Conservation (phyloP, 2,797 vertebrate species). For the Tinamus major region DNA sequence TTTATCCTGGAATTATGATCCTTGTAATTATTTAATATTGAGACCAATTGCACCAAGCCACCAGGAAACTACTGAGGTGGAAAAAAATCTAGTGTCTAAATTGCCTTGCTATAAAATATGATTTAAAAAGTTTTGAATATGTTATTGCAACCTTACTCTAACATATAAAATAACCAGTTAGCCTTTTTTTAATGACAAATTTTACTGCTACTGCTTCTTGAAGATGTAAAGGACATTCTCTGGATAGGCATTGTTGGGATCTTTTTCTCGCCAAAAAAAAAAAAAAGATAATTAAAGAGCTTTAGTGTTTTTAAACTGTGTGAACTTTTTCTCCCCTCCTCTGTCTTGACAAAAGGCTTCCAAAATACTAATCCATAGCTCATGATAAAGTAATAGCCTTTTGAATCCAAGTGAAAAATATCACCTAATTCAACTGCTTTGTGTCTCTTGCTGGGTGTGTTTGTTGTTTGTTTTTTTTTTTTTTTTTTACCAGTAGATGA, state of each 20-base stretch:
- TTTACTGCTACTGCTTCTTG: background rate
- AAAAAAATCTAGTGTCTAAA: conserved; percentile 13
- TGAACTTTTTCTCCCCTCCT: conserved; percentile 32
- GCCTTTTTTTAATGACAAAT: background rate
- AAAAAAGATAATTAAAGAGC: background rate
- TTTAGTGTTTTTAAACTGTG: conserved; percentile 29
- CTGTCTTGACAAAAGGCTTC: conserved; percentile 36
- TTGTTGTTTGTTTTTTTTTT: background rate
- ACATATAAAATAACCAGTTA: background rate
- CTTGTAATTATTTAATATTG: conserved; percentile 59
- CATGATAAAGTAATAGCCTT: conserved; percentile 39
- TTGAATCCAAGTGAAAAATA: conserved; percentile 17
- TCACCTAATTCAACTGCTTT: background rate
- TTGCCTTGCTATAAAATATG: background rate
- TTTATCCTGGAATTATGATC: conserved; percentile 51
- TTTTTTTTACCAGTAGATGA: background rate
- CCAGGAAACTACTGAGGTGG: conserved; percentile 46
- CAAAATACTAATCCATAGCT: conserved; percentile 31
- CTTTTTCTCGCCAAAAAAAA: too few species aligned
- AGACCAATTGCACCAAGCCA: conserved; percentile 16
- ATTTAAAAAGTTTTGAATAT: conserved; percentile 12
- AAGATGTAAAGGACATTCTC: conserved; percentile 16
- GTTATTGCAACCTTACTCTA: background rate
- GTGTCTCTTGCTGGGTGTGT: background rate
- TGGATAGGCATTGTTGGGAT: background rate